Evolutionary conservation across 2,113 vertebrate species (phyloP).

Genomic region (Thamnaconus septentrionalis): DNA sequence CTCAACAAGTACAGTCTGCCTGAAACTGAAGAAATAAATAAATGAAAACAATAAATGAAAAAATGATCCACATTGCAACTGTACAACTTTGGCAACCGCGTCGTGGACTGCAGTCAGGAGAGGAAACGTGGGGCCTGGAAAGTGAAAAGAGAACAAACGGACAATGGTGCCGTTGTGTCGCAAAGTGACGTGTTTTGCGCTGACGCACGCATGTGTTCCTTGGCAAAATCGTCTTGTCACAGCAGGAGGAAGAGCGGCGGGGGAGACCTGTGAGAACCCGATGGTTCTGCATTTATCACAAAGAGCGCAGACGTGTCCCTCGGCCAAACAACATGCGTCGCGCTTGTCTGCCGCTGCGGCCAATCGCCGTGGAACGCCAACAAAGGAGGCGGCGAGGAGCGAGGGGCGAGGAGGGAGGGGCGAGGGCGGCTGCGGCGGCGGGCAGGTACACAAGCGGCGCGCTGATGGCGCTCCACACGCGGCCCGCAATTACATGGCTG

Average conservation of each 20-base stretch:
- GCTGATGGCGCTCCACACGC: conserved; percentile 50
- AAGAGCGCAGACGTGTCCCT: conserved; percentile 63
- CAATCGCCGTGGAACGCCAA: conserved; percentile 51
- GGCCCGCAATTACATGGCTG: conserved; percentile 65
- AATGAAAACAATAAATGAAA: no score
- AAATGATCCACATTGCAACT: no score
- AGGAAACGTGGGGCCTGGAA: background rate
- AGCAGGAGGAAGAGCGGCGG: conserved; percentile 45
- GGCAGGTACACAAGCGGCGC: conserved; percentile 40
- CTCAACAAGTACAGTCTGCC: no score
- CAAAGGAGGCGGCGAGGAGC: conserved; percentile 41
- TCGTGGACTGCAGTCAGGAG: no score
- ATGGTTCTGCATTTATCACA: conserved; percentile 67
- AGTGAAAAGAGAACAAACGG: background rate
- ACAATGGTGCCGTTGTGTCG: conserved; percentile 11
- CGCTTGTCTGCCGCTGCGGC: conserved; percentile 42
- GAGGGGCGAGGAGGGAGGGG: background rate
- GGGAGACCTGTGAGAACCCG: conserved; percentile 55
- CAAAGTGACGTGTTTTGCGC: conserved; percentile 6
- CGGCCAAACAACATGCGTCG: conserved; percentile 62
- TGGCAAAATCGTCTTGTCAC: background rate
- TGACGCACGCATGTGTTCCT: no score
- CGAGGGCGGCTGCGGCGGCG: conserved; percentile 44
- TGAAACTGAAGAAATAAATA: no score
- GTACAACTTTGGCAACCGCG: no score